phyloP scores from a whole-genome alignment of 1,140 invertebrate genomes.

The Neodiprion lecontei region DNA sequence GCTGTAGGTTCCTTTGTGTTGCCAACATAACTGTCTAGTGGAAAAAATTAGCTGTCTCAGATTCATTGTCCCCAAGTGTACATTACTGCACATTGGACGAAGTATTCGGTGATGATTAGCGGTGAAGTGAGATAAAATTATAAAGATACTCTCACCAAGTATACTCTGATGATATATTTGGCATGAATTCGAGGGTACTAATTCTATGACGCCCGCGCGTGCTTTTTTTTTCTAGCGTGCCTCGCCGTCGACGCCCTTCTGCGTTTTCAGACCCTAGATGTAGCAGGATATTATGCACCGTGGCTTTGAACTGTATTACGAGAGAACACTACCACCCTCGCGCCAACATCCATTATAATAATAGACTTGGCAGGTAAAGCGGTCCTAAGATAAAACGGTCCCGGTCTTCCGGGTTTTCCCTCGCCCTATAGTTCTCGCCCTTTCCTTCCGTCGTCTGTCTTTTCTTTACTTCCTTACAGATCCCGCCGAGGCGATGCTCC shows the following conservation, averaged over 20 bases:
- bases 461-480: background rate
- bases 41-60: too few species aligned
- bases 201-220: background rate
- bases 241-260: background rate
- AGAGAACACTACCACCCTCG: background rate
- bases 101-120: too few species aligned
- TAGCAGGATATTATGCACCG: background rate
- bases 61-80: too few species aligned
- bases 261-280: background rate
- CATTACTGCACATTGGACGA: too few species aligned
- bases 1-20: too few species aligned
- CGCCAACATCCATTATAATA: conserved; percentile 2
- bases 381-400: background rate
- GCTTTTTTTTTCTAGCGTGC: background rate
- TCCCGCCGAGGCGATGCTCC: background rate
- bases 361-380: conserved; percentile 7
- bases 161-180: too few species aligned
- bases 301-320: background rate
- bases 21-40: too few species aligned
- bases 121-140: too few species aligned
- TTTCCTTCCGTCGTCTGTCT: background rate
- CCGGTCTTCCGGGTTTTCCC: background rate
- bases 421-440: background rate
- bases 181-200: too few species aligned
- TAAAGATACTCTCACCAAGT: too few species aligned